Percentiles rank a stretch among this genome's conserved stretches.
Evolutionary conservation across 2,113 vertebrate species (phyloP).

Genomic region (Onychostruthus taczanowskii): DNA sequence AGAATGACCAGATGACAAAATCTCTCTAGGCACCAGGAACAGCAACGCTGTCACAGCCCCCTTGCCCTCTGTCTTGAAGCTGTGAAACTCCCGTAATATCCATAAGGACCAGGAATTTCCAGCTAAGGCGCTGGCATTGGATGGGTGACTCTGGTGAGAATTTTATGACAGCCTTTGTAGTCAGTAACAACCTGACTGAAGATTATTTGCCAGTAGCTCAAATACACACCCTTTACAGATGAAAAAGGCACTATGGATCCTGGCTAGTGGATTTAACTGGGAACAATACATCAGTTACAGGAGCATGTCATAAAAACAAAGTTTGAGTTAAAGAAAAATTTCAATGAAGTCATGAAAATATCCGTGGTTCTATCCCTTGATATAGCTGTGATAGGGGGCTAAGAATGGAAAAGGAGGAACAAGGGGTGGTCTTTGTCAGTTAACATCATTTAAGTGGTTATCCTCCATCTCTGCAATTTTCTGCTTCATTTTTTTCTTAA

Average conservation of each 20-base stretch:
- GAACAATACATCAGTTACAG: neutral
- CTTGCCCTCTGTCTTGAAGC: neutral
- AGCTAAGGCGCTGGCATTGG: rapidly evolving
- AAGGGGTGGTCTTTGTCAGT: neutral
- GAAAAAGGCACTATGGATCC: neutral
- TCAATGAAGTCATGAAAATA: neutral
- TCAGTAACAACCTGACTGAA: neutral
- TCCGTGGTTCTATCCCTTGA: neutral
- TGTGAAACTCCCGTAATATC: neutral
- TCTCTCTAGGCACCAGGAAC: neutral
- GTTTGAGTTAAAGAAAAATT: neutral
- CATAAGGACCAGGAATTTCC: neutral
- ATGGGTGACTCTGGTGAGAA: neutral
- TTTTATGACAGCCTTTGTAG: neutral
- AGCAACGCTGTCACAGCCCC: neutral
- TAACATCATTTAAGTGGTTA: neutral
- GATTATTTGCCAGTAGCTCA: neutral
- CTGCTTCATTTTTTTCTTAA: neutral
- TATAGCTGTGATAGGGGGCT: neutral
- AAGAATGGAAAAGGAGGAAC: neutral
- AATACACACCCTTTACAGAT: neutral
- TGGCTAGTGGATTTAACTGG: neutral
- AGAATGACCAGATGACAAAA: neutral
- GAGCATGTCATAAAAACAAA: neutral
- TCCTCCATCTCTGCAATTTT: neutral